A percentile compares a stretch with the other conserved stretches of the same genome.
Evolutionary conservation across 2,888 invertebrate species (phyloP).

Genomic region (Aspidapion aeneum): DNA sequence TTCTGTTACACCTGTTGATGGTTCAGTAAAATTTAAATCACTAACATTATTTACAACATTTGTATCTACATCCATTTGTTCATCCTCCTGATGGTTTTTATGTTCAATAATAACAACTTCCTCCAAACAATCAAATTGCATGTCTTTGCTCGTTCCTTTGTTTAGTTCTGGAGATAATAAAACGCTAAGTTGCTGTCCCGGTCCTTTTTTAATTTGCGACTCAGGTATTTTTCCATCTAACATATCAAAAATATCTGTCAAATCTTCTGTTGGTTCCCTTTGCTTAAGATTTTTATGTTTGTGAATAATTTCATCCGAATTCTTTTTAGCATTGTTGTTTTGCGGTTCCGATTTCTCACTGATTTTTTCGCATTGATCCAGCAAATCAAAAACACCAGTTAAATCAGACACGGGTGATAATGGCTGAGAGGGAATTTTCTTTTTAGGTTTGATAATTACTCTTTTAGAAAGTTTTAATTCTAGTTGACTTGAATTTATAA

Average conservation of each 20-base stretch:
- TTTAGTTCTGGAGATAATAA: slow-evolving; percentile 27
- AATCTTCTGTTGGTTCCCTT: slow-evolving; percentile 13
- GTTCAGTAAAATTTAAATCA: no score
- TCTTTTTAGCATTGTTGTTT: not conserved
- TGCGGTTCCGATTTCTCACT: not conserved
- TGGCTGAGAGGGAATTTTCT: slow-evolving; percentile 17
- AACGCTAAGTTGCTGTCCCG: slow-evolving; percentile 16
- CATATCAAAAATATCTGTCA: slow-evolving; percentile 33
- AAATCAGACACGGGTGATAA: slow-evolving; percentile 31
- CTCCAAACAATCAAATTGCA: not conserved
- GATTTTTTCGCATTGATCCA: not conserved
- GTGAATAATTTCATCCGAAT: not conserved
- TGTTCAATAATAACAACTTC: not conserved
- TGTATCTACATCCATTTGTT: slow-evolving; percentile 28
- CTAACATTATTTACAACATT: no score
- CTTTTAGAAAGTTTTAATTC: slow-evolving; percentile 13
- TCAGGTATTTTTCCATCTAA: slow-evolving; percentile 33
- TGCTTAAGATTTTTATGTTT: not conserved
- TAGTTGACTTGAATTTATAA: slow-evolving; percentile 29
- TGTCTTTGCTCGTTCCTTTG: slow-evolving; percentile 17
- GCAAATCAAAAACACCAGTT: slow-evolving; percentile 8
- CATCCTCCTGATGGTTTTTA: slow-evolving; percentile 11
- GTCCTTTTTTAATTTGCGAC: slow-evolving; percentile 18
- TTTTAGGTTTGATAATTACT: slow-evolving; percentile 15
- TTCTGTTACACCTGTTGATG: slow-evolving; percentile 16